Evolutionary conservation across 2,797 vertebrate species (phyloP).

Genomic region (Champsocephalus esox): DNA sequence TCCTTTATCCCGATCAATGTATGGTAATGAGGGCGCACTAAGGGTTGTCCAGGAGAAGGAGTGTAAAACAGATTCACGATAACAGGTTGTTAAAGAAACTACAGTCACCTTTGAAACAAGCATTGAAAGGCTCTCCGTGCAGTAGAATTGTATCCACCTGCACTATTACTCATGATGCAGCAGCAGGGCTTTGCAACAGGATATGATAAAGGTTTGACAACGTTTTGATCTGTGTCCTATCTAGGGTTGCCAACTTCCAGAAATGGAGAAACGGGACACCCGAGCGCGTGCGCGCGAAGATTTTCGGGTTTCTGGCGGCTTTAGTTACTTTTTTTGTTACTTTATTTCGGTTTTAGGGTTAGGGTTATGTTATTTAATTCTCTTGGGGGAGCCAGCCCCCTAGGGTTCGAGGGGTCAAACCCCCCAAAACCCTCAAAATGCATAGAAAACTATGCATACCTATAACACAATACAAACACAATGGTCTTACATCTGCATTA

Average conservation of each 20-base stretch:
- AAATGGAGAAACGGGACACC: too few relatives aligned
- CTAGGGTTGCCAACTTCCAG: not conserved
- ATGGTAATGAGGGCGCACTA: conserved; percentile 71
- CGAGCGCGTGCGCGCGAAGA: too few relatives aligned
- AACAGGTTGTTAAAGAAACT: conserved; percentile 52
- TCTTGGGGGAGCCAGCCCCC: too few relatives aligned
- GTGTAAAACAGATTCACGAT: conserved; percentile 50
- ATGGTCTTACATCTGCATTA: too few relatives aligned
- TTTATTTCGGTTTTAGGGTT: too few relatives aligned
- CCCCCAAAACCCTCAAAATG: too few relatives aligned
- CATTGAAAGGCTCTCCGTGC: conserved; percentile 19
- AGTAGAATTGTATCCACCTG: conserved; percentile 34
- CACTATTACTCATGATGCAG: conserved; percentile 42
- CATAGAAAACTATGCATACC: too few relatives aligned
- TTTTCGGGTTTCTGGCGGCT: too few relatives aligned
- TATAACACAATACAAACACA: too few relatives aligned
- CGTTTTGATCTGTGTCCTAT: conserved; percentile 38
- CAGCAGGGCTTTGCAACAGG: conserved; percentile 13
- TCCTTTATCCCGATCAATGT: conserved; percentile 76
- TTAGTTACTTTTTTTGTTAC: too few relatives aligned
- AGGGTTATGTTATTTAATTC: too few relatives aligned
- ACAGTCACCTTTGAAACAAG: conserved; percentile 51
- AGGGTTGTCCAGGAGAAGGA: conserved; percentile 57
- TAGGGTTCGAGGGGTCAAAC: too few relatives aligned
- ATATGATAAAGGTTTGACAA: conserved; percentile 32